phyloP scores from a whole-genome alignment of 2,797 vertebrate species.

The Trichosurus vulpecula region DNA sequence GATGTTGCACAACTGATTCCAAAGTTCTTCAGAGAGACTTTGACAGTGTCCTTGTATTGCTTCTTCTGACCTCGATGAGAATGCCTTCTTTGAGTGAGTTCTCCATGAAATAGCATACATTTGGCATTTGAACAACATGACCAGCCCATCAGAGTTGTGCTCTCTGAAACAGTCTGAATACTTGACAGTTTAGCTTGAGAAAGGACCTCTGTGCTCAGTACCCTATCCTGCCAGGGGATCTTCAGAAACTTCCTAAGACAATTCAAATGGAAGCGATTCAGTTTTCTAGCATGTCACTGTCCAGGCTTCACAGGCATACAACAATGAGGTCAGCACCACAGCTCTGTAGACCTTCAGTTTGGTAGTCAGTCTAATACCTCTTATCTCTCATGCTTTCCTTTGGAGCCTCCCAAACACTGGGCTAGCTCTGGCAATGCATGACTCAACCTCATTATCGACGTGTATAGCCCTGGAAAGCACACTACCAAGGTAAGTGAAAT shows the following conservation, averaged over 20 bases:
- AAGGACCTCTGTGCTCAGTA: neutral
- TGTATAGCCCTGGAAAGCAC: too few relatives aligned
- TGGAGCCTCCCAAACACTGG: too few relatives aligned
- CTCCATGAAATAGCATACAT: neutral
- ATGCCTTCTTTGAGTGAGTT: neutral
- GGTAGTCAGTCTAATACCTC: too few relatives aligned
- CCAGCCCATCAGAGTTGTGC: neutral
- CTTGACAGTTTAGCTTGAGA: neutral
- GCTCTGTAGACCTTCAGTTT: too few relatives aligned
- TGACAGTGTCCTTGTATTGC: neutral
- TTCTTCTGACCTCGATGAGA: neutral
- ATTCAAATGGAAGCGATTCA: neutral
- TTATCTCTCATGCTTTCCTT: too few relatives aligned
- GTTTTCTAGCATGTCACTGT: neutral
- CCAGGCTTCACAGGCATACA: neutral
- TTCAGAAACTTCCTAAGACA: neutral
- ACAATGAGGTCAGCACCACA: neutral
- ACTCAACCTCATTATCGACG: too few relatives aligned
- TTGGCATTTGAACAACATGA: neutral
- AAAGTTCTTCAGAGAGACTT: neutral
- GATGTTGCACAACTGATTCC: neutral
- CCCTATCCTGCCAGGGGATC: neutral
- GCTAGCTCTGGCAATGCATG: too few relatives aligned
- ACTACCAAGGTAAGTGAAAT: too few relatives aligned
- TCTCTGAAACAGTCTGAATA: too few relatives aligned